Conservation (phyloP, 2,113 vertebrate genomes). For the Oncorhynchus clarkii region DNA sequence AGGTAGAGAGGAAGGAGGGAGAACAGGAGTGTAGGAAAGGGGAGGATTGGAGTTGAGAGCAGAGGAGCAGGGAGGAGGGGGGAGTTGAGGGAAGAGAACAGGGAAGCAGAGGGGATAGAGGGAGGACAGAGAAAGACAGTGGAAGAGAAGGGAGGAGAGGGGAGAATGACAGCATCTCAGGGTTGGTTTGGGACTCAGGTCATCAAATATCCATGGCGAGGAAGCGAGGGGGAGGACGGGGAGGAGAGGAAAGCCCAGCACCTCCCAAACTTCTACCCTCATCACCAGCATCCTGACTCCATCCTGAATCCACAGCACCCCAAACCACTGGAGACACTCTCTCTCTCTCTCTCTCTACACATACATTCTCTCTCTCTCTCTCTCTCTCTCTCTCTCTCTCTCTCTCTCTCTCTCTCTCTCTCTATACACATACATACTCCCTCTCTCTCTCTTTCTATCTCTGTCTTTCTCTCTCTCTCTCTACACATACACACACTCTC, state of each 20-base stretch:
- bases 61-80: slow-evolving; percentile 16
- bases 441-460: slow-evolving; percentile 24
- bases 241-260: slow-evolving; percentile 44
- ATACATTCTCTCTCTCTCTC: slow-evolving; percentile 8
- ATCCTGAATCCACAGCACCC: slow-evolving; percentile 25
- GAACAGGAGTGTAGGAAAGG: too few species aligned
- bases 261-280: slow-evolving; percentile 49
- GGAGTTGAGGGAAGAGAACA: slow-evolving; percentile 32
- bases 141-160: slow-evolving; percentile 2
- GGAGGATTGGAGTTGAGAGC: slow-evolving; percentile 4
- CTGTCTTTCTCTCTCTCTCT: not conserved
- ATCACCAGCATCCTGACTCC: slow-evolving; percentile 21
- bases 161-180: slow-evolving; percentile 18
- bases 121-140: slow-evolving; percentile 1
- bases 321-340: slow-evolving; percentile 15
- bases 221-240: slow-evolving; percentile 47
- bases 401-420: slow-evolving; percentile 23
- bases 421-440: too few species aligned
- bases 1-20: slow-evolving; percentile 18
- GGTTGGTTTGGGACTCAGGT: slow-evolving; percentile 56
- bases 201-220: slow-evolving; percentile 70
- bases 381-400: slow-evolving; percentile 9
- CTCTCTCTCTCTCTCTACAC: slow-evolving; percentile 13
- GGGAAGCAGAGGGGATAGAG: slow-evolving; percentile 33
- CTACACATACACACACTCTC: slow-evolving; percentile 4